These are phyloP conservation scores for Incurvaria masculella DNA, from an alignment of 2,888 invertebrate species.

Conservation along the genomic window DNA sequence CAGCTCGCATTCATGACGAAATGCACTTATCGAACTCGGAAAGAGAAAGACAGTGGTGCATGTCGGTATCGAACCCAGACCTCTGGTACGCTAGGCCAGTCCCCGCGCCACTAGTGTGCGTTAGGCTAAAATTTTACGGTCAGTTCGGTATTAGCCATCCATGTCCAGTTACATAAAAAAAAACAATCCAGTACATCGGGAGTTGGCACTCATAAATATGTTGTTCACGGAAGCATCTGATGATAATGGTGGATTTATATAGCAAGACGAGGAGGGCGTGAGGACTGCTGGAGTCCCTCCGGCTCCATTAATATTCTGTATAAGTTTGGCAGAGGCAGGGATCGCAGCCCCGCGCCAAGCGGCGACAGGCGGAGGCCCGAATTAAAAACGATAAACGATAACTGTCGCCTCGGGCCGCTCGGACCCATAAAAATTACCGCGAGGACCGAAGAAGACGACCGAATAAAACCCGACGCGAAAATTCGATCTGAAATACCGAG, in stretches of 20 bases:
- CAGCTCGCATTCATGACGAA: too few relatives aligned
- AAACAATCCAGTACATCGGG: neutral
- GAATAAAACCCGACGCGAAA: neutral
- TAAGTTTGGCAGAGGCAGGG: neutral
- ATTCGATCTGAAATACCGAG: neutral
- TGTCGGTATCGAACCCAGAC: too few relatives aligned
- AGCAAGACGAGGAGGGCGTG: neutral
- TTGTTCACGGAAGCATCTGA: neutral
- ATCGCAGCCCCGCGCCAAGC: neutral
- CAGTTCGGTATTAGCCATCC: too few relatives aligned
- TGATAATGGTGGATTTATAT: neutral
- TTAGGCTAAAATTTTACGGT: too few relatives aligned
- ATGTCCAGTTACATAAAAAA: too few relatives aligned
- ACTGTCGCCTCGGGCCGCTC: slow-evolving; percentile 22
- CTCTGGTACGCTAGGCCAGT: too few relatives aligned
- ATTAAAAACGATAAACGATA: slow-evolving; percentile 25
- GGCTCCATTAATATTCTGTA: neutral
- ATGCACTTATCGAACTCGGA: too few relatives aligned
- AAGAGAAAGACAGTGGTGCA: too few relatives aligned
- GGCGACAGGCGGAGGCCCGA: slow-evolving; percentile 10
- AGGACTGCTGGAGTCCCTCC: neutral
- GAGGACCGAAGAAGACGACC: slow-evolving; percentile 14
- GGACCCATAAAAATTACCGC: slow-evolving; percentile 23
- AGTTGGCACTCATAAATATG: neutral
- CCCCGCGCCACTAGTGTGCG: too few relatives aligned